These are phyloP conservation scores for Cephonodes hylas DNA, from an alignment of 2,888 invertebrate species.

Conservation along the genomic window DNA sequence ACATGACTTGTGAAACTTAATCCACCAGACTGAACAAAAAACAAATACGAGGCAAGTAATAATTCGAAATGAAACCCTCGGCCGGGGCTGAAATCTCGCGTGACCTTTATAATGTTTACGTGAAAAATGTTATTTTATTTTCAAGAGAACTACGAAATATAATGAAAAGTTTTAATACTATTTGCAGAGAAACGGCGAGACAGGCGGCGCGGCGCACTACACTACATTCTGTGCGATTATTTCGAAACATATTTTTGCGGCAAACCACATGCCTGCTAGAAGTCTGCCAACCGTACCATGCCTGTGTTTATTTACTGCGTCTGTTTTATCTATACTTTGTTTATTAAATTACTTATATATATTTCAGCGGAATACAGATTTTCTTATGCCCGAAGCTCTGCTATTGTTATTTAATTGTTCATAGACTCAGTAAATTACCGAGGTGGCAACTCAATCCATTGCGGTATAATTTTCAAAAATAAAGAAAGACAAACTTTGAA, in stretches of 20 bases:
- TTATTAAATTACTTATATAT: too few relatives aligned
- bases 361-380: too few relatives aligned
- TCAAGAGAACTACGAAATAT: not conserved
- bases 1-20: not conserved
- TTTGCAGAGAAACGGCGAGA: not conserved
- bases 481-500: too few relatives aligned
- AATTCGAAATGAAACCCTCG: not conserved
- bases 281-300: not conserved
- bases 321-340: too few relatives aligned
- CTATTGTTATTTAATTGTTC: too few relatives aligned
- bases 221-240: not conserved
- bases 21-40: not conserved
- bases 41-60: not conserved
- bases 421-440: too few relatives aligned
- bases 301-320: not conserved
- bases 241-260: not conserved
- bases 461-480: too few relatives aligned
- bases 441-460: too few relatives aligned
- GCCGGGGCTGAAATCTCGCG: not conserved
- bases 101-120: not conserved
- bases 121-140: slow-evolving; percentile 1
- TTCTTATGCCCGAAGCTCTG: too few relatives aligned
- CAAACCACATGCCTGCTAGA: not conserved
- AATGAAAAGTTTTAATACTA: slow-evolving; percentile 6
- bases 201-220: not conserved